Conservation (phyloP, 2,113 vertebrate species). For the Anguilla rostrata region DNA sequence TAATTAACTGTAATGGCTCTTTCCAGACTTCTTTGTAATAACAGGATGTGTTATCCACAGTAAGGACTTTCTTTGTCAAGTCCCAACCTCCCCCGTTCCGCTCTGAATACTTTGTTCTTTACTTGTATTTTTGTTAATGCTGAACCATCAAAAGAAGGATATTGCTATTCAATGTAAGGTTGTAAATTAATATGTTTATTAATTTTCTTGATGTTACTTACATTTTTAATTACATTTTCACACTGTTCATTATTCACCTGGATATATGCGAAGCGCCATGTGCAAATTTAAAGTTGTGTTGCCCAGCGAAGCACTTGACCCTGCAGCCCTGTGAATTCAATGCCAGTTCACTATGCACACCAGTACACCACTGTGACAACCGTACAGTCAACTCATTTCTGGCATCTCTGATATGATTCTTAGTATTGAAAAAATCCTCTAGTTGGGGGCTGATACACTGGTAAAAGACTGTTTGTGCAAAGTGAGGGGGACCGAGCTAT, state of each 20-base stretch:
- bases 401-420: not conserved
- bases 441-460: constrained; percentile 6
- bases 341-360: not conserved
- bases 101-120: not conserved
- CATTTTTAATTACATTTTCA: not conserved
- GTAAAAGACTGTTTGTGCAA: constrained; percentile 4
- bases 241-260: not conserved
- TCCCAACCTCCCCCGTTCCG: not conserved
- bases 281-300: not conserved
- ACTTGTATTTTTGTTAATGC: not conserved
- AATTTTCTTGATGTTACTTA: not conserved
- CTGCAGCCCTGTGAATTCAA: not conserved
- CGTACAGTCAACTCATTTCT: not conserved
- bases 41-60: constrained; percentile 1
- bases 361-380: not conserved
- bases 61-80: not conserved
- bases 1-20: not conserved
- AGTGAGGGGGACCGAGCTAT: not conserved
- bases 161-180: not conserved
- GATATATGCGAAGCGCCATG: not conserved
- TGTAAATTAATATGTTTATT: not conserved
- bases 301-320: not conserved
- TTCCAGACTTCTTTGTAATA: constrained; percentile 15
- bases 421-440: constrained; percentile 16
- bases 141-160: not conserved